These are phyloP conservation scores for Xiphorhynchus erythropygius DNA, from an alignment of 2,797 vertebrate genomes.

Conservation along the genomic window DNA sequence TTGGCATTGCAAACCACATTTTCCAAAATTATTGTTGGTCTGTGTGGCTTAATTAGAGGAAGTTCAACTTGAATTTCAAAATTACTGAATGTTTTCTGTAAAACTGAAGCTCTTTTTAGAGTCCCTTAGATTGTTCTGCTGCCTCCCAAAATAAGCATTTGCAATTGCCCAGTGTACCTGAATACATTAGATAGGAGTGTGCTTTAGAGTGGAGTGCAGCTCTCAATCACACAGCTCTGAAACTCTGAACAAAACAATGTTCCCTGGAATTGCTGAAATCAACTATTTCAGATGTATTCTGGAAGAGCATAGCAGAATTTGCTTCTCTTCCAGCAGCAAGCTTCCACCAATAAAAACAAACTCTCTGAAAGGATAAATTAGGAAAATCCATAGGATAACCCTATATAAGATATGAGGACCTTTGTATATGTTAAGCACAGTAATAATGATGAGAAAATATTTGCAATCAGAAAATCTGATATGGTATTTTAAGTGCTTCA, in stretches of 20 bases:
- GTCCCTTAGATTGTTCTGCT: neutral
- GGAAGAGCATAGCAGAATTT: neutral
- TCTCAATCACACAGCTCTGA: neutral
- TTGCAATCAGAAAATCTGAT: neutral
- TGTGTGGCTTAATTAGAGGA: neutral
- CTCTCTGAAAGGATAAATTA: neutral
- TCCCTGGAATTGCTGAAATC: neutral
- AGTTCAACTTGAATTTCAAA: neutral
- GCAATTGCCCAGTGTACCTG: neutral
- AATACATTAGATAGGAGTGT: neutral
- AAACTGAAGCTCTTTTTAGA: neutral
- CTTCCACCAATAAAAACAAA: neutral
- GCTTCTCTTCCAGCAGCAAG: neutral
- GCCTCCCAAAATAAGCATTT: neutral
- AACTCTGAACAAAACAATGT: neutral
- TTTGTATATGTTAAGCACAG: neutral
- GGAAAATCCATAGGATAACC: neutral
- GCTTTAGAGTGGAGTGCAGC: neutral
- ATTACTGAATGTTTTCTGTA: neutral
- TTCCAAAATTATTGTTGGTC: neutral
- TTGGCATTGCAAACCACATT: neutral
- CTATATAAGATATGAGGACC: neutral
- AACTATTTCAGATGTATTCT: neutral
- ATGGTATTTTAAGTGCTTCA: neutral
- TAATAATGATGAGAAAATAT: neutral